Conservation (phyloP, 2,888 invertebrate species). For the Pharmacophagus antenor region DNA sequence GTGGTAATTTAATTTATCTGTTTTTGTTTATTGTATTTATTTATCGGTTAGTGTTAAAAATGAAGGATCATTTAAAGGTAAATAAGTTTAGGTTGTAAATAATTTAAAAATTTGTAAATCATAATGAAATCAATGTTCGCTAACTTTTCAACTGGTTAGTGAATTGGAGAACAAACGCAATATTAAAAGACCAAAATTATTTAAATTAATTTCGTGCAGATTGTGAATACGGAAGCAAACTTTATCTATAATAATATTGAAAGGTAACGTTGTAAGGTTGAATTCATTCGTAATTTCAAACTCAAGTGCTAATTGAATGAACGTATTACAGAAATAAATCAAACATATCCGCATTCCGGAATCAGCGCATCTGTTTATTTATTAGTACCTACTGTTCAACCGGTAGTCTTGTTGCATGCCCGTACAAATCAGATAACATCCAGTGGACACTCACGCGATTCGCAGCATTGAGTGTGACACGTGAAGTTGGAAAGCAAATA, state of each 20-base stretch:
- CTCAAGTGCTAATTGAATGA: conserved; percentile 18
- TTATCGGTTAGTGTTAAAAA: not conserved
- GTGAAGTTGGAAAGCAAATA: conserved; percentile 27
- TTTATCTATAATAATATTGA: too few species aligned
- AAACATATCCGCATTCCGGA: conserved; percentile 41
- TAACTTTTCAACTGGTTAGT: too few species aligned
- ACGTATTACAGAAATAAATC: conserved; percentile 42
- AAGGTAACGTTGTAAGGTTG: too few species aligned
- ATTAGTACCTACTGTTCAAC: conserved; percentile 35
- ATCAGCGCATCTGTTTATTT: conserved; percentile 50
- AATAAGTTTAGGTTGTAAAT: too few species aligned
- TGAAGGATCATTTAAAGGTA: too few species aligned
- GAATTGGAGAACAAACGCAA: too few species aligned
- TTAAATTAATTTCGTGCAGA: too few species aligned
- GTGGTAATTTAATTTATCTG: conserved; percentile 18
- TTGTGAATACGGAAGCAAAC: too few species aligned
- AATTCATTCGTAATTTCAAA: not conserved
- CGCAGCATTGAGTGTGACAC: conserved; percentile 40
- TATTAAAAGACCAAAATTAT: too few species aligned
- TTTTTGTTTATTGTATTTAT: not conserved
- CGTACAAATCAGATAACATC: conserved; percentile 58
- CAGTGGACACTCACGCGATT: conserved; percentile 55
- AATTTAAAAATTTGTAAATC: too few species aligned
- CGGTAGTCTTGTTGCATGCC: conserved; percentile 58
- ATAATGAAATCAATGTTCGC: too few species aligned